phyloP scores from a whole-genome alignment of 2,888 invertebrate genomes.

The Drosophila eohydei region DNA sequence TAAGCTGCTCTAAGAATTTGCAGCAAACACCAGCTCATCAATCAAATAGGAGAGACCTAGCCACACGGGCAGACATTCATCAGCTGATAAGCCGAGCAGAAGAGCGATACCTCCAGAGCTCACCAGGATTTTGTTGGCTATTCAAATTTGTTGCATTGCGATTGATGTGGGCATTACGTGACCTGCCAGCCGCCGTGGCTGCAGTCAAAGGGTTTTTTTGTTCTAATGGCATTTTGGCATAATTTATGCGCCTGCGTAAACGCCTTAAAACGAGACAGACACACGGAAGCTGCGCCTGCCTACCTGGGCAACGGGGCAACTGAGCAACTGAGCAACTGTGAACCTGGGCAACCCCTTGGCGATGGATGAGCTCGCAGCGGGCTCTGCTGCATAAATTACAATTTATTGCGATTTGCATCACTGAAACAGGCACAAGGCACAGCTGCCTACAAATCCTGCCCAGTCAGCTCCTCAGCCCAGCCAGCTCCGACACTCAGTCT shows the following conservation, averaged over 20 bases:
- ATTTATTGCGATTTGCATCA: slow-evolving; percentile 82
- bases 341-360: slow-evolving; percentile 32
- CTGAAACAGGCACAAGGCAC: slow-evolving; percentile 45
- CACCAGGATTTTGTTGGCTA: slow-evolving; percentile 29
- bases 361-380: slow-evolving; percentile 51
- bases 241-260: slow-evolving; percentile 83
- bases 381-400: slow-evolving; percentile 79
- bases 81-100: slow-evolving; percentile 69
- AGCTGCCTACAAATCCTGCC: slow-evolving; percentile 49
- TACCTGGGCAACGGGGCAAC: slow-evolving; percentile 42
- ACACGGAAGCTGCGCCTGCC: slow-evolving; percentile 45
- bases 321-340: slow-evolving; percentile 33
- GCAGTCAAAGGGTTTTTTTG: slow-evolving; percentile 61
- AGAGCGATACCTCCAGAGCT: slow-evolving; percentile 38
- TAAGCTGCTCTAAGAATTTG: slow-evolving; percentile 10
- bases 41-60: slow-evolving; percentile 68
- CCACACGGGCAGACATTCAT: slow-evolving; percentile 61
- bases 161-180: slow-evolving; percentile 83
- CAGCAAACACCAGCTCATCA: slow-evolving; percentile 62
- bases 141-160: slow-evolving; percentile 55
- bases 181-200: slow-evolving; percentile 57
- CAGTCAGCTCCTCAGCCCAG: slow-evolving; percentile 13
- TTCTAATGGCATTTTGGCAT: slow-evolving; percentile 44
- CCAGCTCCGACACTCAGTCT: slow-evolving; percentile 6
- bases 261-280: slow-evolving; percentile 66